Conservation (phyloP, 2,113 vertebrate species). For the Psilopogon haemacephalus region DNA sequence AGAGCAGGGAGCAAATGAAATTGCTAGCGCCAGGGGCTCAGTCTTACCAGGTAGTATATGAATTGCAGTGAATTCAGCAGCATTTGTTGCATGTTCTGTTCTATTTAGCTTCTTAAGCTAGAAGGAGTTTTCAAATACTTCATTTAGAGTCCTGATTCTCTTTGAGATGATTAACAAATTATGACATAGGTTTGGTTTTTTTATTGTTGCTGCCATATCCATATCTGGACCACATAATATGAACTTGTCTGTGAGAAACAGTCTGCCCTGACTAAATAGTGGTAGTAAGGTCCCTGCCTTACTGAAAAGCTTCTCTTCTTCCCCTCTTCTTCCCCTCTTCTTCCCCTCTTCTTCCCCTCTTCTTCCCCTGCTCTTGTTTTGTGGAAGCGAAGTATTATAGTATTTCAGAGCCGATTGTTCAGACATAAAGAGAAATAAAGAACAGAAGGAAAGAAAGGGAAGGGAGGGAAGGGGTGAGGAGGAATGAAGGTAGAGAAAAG, state of each 20-base stretch:
- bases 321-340: not conserved
- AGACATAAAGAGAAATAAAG: not conserved
- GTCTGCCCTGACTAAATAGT: not conserved
- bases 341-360: no score
- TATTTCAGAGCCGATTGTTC: slow-evolving; percentile 1
- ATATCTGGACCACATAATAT: not conserved
- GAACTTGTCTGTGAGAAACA: not conserved
- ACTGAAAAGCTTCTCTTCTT: not conserved
- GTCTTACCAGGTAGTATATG: accelerated
- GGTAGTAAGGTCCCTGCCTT: not conserved
- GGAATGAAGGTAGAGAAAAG: slow-evolving; percentile 8
- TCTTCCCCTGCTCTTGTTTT: no score
- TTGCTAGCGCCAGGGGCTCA: not conserved
- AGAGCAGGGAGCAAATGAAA: not conserved
- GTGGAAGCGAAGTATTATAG: not conserved
- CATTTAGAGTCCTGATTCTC: not conserved
- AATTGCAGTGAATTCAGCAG: not conserved
- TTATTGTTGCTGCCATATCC: not conserved
- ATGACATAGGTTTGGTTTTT: not conserved
- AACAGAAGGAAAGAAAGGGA: no score
- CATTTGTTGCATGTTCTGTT: not conserved
- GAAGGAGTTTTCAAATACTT: not conserved
- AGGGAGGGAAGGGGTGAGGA: not conserved
- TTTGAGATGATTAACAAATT: not conserved
- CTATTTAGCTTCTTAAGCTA: not conserved